Evolutionary conservation across 2,797 vertebrate genomes (phyloP).

Genomic region (Simalia tracyae): DNA sequence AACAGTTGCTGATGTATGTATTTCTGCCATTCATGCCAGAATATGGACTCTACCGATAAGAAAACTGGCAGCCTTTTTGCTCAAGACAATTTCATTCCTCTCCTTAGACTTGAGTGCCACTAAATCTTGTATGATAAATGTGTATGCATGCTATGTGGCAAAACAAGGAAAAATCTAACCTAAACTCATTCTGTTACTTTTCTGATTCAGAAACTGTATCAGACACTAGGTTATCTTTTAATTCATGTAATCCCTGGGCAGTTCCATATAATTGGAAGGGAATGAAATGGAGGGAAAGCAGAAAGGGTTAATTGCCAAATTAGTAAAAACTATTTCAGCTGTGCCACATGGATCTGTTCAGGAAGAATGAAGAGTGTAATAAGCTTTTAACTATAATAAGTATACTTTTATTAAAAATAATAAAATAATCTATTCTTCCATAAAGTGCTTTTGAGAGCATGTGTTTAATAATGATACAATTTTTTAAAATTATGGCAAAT

Average conservation of each 20-base stretch:
- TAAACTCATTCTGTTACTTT: background rate
- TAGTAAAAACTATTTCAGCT: slow-evolving; percentile 7
- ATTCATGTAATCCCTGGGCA: background rate
- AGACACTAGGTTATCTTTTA: background rate
- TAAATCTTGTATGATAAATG: background rate
- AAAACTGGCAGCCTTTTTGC: background rate
- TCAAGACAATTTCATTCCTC: background rate
- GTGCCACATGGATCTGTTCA: background rate
- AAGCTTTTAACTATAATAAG: background rate
- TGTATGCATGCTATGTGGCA: background rate
- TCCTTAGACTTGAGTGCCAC: background rate
- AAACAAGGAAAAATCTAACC: background rate
- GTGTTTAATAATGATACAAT: slow-evolving; percentile 51
- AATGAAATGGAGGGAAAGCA: background rate
- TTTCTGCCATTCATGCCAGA: background rate
- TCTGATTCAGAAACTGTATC: background rate
- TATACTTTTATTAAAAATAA: slow-evolving; percentile 16
- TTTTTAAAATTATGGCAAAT: slow-evolving; percentile 47
- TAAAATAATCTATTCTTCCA: slow-evolving; percentile 26
- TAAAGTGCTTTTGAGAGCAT: slow-evolving; percentile 28
- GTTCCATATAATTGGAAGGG: background rate
- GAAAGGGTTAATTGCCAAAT: background rate
- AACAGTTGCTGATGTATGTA: background rate
- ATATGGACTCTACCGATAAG: background rate
- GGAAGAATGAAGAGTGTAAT: slow-evolving; percentile 29